phyloP scores from a whole-genome alignment of 2,888 invertebrate species.

The Diaprepes abbreviatus region DNA sequence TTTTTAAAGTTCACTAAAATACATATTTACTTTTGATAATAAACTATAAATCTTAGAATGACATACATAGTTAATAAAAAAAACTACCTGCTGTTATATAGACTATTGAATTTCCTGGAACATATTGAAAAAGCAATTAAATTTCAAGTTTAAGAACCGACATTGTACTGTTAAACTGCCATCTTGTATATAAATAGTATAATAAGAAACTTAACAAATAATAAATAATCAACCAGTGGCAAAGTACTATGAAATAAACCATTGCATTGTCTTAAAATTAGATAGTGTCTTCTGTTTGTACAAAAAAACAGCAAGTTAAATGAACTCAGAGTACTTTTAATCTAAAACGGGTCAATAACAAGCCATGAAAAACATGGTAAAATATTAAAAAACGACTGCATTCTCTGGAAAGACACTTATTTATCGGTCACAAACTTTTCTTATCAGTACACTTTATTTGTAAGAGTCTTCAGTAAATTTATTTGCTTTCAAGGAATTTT shows the following conservation, averaged over 20 bases:
- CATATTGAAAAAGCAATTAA: not conserved
- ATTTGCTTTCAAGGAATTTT: slow-evolving; percentile 46
- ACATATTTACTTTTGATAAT: no score
- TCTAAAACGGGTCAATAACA: slow-evolving; percentile 65
- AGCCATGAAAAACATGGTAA: slow-evolving; percentile 58
- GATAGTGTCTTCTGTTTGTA: slow-evolving; percentile 56
- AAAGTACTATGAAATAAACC: slow-evolving; percentile 60
- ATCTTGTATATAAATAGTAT: not conserved
- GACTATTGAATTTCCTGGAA: not conserved
- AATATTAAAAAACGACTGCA: slow-evolving; percentile 55
- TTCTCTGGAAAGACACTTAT: slow-evolving; percentile 62
- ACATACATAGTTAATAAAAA: no score
- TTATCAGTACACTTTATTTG: slow-evolving; percentile 53
- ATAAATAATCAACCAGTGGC: slow-evolving; percentile 52
- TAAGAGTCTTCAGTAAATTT: slow-evolving; percentile 43
- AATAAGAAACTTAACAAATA: slow-evolving; percentile 21
- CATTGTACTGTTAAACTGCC: not conserved
- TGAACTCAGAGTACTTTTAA: slow-evolving; percentile 62
- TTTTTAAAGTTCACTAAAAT: no score
- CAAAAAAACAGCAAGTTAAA: slow-evolving; percentile 62
- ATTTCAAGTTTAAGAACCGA: slow-evolving; percentile 1
- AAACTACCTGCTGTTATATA: no score
- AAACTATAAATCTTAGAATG: no score
- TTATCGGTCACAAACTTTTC: slow-evolving; percentile 65
- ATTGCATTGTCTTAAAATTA: slow-evolving; percentile 64